A percentile compares a stretch with the other conserved stretches of the same genome.
Conservation (phyloP, 2,888 invertebrate genomes). For the Dryocosmus kuriphilus region DNA sequence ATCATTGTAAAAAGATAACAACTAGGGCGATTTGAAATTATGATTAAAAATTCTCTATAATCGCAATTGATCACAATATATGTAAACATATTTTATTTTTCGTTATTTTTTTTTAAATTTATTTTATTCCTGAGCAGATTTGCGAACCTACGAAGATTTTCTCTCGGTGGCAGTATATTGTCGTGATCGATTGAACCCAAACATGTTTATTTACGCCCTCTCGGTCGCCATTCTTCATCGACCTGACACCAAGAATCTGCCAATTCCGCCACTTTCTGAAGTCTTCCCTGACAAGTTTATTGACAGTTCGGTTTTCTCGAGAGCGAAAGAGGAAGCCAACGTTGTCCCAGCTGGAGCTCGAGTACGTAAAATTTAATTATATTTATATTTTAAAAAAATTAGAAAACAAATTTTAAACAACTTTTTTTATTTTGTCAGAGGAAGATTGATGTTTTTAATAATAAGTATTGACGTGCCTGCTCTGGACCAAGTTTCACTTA, state of each 20-base stretch:
- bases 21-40: too few species aligned
- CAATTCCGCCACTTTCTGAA: conserved; percentile 87
- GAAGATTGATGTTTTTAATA: too few species aligned
- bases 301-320: conserved; percentile 85
- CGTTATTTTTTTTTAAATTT: background rate
- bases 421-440: too few species aligned
- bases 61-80: background rate
- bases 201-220: conserved; percentile 88
- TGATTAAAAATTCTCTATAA: too few species aligned
- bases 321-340: conserved; percentile 84
- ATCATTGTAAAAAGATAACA: too few species aligned
- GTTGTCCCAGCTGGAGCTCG: conserved; percentile 82
- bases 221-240: conserved; percentile 88
- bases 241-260: conserved; percentile 84
- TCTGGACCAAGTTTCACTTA: too few species aligned
- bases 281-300: conserved; percentile 91
- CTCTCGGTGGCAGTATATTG: conserved; percentile 85
- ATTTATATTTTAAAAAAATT: background rate
- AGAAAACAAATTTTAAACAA: too few species aligned
- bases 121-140: conserved; percentile 77
- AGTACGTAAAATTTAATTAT: conserved; percentile 76
- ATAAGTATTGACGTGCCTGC: too few species aligned
- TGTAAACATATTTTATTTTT: background rate
- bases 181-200: conserved; percentile 87
- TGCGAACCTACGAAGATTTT: conserved; percentile 85